Evolutionary conservation across 2,797 vertebrate genomes (phyloP), one percentile per base, ranked within the genome.

Genomic region (Hapalemur alaotrensis): DNA sequence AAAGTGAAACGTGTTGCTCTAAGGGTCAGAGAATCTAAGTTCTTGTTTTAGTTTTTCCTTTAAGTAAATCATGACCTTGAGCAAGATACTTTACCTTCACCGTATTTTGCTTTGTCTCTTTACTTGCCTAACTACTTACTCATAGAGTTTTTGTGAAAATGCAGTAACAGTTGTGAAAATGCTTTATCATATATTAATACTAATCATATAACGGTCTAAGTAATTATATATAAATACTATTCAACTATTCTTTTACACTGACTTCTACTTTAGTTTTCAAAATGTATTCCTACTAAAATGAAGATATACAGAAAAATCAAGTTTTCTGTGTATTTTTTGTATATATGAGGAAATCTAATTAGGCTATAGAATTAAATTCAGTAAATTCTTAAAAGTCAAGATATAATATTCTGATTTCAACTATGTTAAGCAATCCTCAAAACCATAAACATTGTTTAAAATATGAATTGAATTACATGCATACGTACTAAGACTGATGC

Each of bases 11-110:
- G 67, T 93, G 13, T 30, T 87, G 20, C 23, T 76, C 22, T 87
- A 72, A 75, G 15, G 11, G 54, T 38, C 65, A 83, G 70, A 85
- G 72, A 90, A 95, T 79, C 18, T 52, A 92, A n/a, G 5, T 72
- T 97, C 69, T 59, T 69, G 52, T 63, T 93, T 96, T 87, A 94
- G 20, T 80, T 92, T 76, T 95, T 88, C 46, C 50, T 92, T 96
- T 91, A 95, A 93, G 20, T 76, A 91, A 65, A 59, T 57, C 92
- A 86, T 18, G 38, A 83, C 75, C 52, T 67, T 88, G 23, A 90
- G 32, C 46, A 85, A 79, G 70, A 95, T 43, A 84, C 4, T 72
- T 20, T 61, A 59, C 14, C 14, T 35, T 86, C 54, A 81, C 2
- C 18, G 7, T 65, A 73, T 52, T 81, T 94, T 78, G 87, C 41